phyloP scores from a whole-genome alignment of 1,140 invertebrate species.

The Drosophila gunungcola region DNA sequence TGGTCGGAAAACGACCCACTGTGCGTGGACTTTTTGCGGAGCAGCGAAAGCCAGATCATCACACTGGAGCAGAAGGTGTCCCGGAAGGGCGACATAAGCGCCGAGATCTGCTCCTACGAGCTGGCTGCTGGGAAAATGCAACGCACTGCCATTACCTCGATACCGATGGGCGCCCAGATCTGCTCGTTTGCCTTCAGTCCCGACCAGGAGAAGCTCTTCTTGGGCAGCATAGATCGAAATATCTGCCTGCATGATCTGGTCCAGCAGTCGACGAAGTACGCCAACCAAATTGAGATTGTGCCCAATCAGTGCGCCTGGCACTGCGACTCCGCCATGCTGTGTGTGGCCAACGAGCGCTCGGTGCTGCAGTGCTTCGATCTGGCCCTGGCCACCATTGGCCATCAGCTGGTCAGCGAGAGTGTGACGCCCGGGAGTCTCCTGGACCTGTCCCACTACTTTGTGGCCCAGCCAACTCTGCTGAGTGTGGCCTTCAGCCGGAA shows the following conservation, averaged over 20 bases:
- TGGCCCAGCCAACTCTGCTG: conserved; percentile 86
- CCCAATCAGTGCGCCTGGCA: conserved; percentile 91
- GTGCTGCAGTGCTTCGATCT: conserved; percentile 92
- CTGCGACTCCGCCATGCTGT: conserved; percentile 88
- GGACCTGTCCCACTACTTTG: conserved; percentile 90
- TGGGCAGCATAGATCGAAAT: conserved; percentile 91
- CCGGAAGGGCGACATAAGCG: conserved; percentile 90
- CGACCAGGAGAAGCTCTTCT: conserved; percentile 89
- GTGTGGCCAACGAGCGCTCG: conserved; percentile 89
- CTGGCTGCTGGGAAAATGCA: conserved; percentile 89
- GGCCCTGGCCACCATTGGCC: conserved; percentile 88
- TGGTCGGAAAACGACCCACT: conserved; percentile 90
- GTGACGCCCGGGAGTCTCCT: conserved; percentile 87
- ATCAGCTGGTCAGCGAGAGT: conserved; percentile 90
- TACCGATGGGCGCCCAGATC: conserved; percentile 90
- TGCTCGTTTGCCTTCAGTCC: conserved; percentile 89
- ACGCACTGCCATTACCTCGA: conserved; percentile 88
- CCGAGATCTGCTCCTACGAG: conserved; percentile 90
- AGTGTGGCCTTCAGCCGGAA: conserved; percentile 87
- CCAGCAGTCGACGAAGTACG: conserved; percentile 87
- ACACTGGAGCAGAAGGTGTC: conserved; percentile 92
- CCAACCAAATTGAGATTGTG: conserved; percentile 87
- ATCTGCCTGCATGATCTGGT: conserved; percentile 90
- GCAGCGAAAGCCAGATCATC: conserved; percentile 89
- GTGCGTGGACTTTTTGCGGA: conserved; percentile 88